Base-by-base conservation (phyloP, 37 sponge, comb jelly and placozoan genomes). In the Mnemiopsis leidyi region DNA sequence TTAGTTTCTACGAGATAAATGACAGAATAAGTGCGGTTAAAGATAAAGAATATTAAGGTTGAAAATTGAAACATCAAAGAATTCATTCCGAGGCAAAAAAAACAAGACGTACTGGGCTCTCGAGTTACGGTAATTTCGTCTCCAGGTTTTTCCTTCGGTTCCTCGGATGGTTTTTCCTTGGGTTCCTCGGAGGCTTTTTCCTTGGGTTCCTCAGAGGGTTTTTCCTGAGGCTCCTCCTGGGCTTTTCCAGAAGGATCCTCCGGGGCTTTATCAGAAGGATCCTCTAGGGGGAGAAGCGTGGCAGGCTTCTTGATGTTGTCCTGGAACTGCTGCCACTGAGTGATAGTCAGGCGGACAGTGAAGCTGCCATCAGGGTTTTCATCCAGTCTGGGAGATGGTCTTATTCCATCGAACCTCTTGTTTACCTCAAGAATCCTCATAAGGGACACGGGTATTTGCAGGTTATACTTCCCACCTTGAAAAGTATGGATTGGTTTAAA, bases 321-420 rank as follows among this genome's bases (percentile, higher is more conserved):
- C 35, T 77, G 79, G 79, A 77, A 77, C 20, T 13, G 26, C 36
- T 77, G 79, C 79, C 79, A 77, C 79, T 77, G 79, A 16, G 26
- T 32, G 18, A 1, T 9, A 32, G 79, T 77, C 1, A 77, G 79
- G 1, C 21, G 30, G 1, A 77, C 79, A 31, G 36, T 31, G 79
- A 31, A 77, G 79, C 79, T 77, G 21, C 79, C 79, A 32, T 77
- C 79, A 32, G 79, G 79, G 36, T 77, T 77, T 5, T 28, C 32
- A 2, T 77, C 32, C 0, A 36, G 79, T 1, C 18, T 34, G 26
- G 79, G 79, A 31, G 79, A 21, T 5, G 32, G 36, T 32, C 20
- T 77, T 18, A 77, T 77, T 33, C 79, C 79, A 13, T 32, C 32
- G 36, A 77, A 77, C 32, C 79, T 32, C 9, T 32, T 32, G 32